Base-by-base conservation (phyloP, 2,113 vertebrate species). In the Taurulus bubalis region DNA sequence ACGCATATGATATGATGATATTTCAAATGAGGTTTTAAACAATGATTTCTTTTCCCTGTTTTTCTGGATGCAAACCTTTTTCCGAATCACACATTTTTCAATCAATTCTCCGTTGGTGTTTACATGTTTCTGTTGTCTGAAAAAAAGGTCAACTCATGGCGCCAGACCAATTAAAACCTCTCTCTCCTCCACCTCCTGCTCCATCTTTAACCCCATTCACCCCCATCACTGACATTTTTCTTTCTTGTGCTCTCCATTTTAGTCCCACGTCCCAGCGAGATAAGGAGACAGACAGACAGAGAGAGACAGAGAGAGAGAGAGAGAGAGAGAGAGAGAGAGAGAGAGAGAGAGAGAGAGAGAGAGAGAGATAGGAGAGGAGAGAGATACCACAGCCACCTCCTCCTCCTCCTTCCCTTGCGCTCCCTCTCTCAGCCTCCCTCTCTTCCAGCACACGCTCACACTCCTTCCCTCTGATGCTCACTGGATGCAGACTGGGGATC, bases 401-500 rank as follows among this genome's bases (percentile, higher is more conserved):
- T 38, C 40, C 36, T 47, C 74, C 67, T 71, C 77, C 36, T 75
- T 63, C 45, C 58, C 78, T 59, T 71, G 56, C 45, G 11, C 82
- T 71, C 69, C 71, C 80, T 59, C 85, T 73, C 79, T 67, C 38
- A 51, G 36, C 66, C 75, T 40, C 73, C 65, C n/a, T 60, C 74
- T 88, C 83, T 72, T 36, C 80, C 74, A 79, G 65, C 84, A 84
- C 90, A 87, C 72, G 72, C 87, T 91, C 82, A 66, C 77, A 66
- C 89, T 83, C 71, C 71, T 72, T 84, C 77, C 84, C 80, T 90
- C 90, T 67, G 86, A 89, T 89, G 90, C 92, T 76, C 71, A 79
- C 89, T 92, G 92, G 90, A 91, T 90, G 89, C 88, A 73, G 91
- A 90, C 77, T 73, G 85, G 83, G 83, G 90, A 85, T 87, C 91